A percentile compares a stretch with the other conserved stretches of the same genome.
These are phyloP conservation scores for cat (Felis catus) DNA, from an alignment of 2,113 vertebrate species.

Conservation along the genomic window F.catus_Fca126_mat1.0 CM031428.1:64790001-64790500, in stretches of 20 bases:
- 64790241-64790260: slow-evolving; percentile 97
- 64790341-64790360: slow-evolving; percentile 94
- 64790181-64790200: slow-evolving; percentile 97
- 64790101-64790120: slow-evolving; percentile 97
- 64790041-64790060: slow-evolving; percentile 96
- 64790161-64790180: slow-evolving; percentile 97
- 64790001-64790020: slow-evolving; percentile 97
- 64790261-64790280: slow-evolving; percentile 94
- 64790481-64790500: slow-evolving; percentile 45
- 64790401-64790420: background rate
- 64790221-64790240: slow-evolving; percentile 94
- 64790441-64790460: slow-evolving; percentile 40
- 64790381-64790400: background rate
- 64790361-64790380: background rate
- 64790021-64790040: slow-evolving; percentile 94
- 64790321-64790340: slow-evolving; percentile 93
- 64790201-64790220: slow-evolving; percentile 96
- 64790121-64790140: slow-evolving; percentile 96
- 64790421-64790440: slow-evolving; percentile 13
- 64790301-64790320: slow-evolving; percentile 97
- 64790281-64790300: slow-evolving; percentile 95
- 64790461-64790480: slow-evolving; percentile 61
- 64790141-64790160: slow-evolving; percentile 96
- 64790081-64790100: slow-evolving; percentile 94
- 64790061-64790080: slow-evolving; percentile 96